Conservation (phyloP, 2,888 invertebrate species). For the Norana najaformis region DNA sequence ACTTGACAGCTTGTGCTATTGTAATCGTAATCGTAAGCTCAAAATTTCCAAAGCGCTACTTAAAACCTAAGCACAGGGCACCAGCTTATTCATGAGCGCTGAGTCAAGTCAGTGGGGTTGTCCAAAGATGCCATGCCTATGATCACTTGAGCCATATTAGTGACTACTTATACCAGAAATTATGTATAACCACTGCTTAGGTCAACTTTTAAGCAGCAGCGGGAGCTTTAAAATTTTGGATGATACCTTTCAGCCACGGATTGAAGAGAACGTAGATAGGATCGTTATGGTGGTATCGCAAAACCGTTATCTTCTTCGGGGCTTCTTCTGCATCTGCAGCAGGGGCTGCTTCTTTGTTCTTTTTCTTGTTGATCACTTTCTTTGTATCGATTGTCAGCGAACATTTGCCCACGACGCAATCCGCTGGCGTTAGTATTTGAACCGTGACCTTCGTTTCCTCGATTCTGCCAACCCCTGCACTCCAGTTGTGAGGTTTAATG, state of each 20-base stretch:
- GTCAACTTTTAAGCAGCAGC: too few relatives aligned
- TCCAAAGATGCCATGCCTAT: too few relatives aligned
- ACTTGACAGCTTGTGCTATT: too few relatives aligned
- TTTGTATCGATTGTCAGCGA: constrained; percentile 35
- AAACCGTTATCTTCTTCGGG: constrained; percentile 34
- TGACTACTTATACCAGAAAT: too few relatives aligned
- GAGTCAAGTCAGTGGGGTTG: too few relatives aligned
- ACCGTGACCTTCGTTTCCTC: constrained; percentile 31
- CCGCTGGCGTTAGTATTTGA: constrained; percentile 35
- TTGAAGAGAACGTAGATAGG: constrained; percentile 80
- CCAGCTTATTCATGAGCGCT: too few relatives aligned
- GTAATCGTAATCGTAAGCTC: too few relatives aligned
- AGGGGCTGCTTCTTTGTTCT: background rate
- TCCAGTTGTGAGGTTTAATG: constrained; percentile 37
- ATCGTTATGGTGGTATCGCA: constrained; percentile 43
- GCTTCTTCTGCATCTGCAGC: background rate
- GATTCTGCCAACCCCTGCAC: constrained; percentile 27
- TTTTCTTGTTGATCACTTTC: background rate
- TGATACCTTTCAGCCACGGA: constrained; percentile 81
- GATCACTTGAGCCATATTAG: too few relatives aligned
- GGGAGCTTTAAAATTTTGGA: background rate
- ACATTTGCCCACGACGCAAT: constrained; percentile 42
- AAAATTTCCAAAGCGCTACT: too few relatives aligned
- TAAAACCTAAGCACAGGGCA: too few relatives aligned
- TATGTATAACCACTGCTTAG: too few relatives aligned